A percentile compares a stretch with the other conserved stretches of the same genome.
Evolutionary conservation across 1,140 invertebrate species (phyloP).

Genomic region (Drosophila kikkawai): DNA sequence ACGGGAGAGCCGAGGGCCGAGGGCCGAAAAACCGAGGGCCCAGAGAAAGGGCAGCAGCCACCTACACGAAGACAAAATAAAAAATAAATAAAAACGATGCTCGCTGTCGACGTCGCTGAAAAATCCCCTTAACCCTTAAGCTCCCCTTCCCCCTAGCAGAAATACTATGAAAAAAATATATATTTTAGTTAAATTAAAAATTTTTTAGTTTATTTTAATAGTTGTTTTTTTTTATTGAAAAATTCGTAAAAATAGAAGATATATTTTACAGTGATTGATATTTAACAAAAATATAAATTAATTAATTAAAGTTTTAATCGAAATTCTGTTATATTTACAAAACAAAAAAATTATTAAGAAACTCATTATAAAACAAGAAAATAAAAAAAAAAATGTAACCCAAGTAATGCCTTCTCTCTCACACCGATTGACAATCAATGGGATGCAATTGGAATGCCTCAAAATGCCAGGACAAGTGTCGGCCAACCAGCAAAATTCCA

Average conservation of each 20-base stretch:
- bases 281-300: too few species aligned
- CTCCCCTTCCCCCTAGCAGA: not conserved
- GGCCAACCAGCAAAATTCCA: conserved; percentile 31
- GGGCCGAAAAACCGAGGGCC: conserved; percentile 9
- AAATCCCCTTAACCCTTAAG: not conserved
- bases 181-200: not conserved
- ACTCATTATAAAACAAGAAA: not conserved
- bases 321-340: not conserved
- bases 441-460: conserved; percentile 2
- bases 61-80: conserved; percentile 49
- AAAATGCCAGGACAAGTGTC: conserved; percentile 47
- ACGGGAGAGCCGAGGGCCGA: conserved; percentile 27
- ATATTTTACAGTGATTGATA: too few species aligned
- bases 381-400: not conserved
- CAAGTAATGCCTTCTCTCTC: not conserved
- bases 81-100: conserved; percentile 11
- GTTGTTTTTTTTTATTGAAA: too few species aligned
- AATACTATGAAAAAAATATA: not conserved
- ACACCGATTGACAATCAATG: conserved; percentile 15
- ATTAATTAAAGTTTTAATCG: too few species aligned
- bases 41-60: conserved; percentile 29
- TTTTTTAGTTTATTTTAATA: too few species aligned
- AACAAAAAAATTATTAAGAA: not conserved
- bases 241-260: too few species aligned
- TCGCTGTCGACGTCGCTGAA: conserved; percentile 4